Conservation (phyloP, 2,113 vertebrate genomes). For the Calidris pugnax region DNA sequence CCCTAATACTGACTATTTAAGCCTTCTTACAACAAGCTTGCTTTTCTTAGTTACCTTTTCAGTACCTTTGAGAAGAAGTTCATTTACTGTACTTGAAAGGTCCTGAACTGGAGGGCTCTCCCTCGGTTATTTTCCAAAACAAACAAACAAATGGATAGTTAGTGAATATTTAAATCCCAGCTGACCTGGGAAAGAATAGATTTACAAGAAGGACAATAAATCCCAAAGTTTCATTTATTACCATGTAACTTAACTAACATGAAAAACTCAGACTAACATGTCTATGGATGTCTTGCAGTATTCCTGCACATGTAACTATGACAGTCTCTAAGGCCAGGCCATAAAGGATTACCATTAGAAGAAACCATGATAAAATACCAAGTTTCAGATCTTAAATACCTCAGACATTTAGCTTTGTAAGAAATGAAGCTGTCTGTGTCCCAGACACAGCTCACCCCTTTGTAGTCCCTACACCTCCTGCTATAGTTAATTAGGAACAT, state of each 20-base stretch:
- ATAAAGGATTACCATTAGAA: not conserved
- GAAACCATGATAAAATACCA: not conserved
- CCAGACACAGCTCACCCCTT: not conserved
- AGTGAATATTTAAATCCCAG: not conserved
- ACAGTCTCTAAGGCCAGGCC: not conserved
- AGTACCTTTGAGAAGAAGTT: not conserved
- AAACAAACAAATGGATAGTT: not conserved
- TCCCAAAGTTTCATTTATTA: not conserved
- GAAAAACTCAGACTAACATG: not conserved
- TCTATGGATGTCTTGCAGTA: not conserved
- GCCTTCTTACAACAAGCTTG: not conserved
- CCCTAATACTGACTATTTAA: not conserved
- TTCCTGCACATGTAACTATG: not conserved
- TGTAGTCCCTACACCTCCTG: not conserved
- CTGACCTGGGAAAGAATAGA: not conserved
- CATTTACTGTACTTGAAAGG: not conserved
- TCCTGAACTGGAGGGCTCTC: not conserved
- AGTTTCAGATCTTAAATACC: constrained; percentile 9
- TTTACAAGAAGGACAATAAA: not conserved
- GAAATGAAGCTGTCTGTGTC: constrained; percentile 4
- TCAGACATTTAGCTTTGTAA: not conserved
- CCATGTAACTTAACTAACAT: not conserved
- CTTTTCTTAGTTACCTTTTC: not conserved
- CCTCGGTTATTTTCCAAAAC: not conserved
- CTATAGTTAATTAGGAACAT: constrained; percentile 41